Conservation (phyloP, 2,113 vertebrate genomes). For the Ivindomyrus marchei region DNA sequence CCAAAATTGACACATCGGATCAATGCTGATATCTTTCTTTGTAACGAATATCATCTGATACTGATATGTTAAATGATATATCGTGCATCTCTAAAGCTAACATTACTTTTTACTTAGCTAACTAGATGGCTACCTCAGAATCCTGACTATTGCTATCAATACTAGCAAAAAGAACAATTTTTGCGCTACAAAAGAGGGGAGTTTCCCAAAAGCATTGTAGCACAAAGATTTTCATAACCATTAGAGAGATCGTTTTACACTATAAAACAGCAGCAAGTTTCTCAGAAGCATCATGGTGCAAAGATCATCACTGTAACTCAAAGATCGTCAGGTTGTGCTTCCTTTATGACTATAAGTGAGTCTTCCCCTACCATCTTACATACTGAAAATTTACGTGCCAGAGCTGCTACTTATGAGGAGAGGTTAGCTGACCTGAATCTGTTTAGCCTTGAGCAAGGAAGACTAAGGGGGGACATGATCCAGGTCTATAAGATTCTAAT, state of each 20-base stretch:
- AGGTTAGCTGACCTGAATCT: no score
- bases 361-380: background rate
- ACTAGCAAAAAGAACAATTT: background rate
- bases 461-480: no score
- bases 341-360: background rate
- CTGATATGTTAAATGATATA: background rate
- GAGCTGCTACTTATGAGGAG: background rate
- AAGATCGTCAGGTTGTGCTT: background rate
- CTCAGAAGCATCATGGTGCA: background rate
- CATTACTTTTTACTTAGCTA: background rate
- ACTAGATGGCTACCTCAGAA: background rate
- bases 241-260: background rate
- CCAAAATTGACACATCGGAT: background rate
- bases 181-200: background rate
- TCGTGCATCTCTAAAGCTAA: background rate
- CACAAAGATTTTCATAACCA: background rate
- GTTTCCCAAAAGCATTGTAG: background rate
- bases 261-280: background rate
- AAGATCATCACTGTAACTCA: background rate
- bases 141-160: background rate
- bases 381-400: background rate
- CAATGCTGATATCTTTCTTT: background rate
- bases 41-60: background rate
- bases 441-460: no score
- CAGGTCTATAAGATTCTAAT: no score